Percentiles rank a stretch among this genome's conserved stretches.
These are phyloP conservation scores for Falco biarmicus DNA, from an alignment of 2,797 vertebrate genomes.

Conservation along the genomic window DNA sequence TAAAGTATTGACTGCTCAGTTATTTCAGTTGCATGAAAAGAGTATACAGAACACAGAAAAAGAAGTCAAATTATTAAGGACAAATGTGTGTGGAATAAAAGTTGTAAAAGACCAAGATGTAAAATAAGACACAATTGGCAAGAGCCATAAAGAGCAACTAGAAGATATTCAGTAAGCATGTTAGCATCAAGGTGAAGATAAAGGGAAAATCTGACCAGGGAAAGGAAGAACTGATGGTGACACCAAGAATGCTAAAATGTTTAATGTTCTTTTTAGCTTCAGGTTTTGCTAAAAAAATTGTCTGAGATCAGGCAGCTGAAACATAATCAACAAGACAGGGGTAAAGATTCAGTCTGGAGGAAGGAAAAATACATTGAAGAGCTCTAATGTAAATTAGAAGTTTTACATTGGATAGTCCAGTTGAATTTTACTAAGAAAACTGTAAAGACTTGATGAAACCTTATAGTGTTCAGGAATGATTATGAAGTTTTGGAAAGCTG, in stretches of 20 bases:
- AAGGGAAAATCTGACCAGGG: background rate
- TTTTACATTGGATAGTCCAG: background rate
- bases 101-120: background rate
- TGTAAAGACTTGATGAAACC: background rate
- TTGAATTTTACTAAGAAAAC: constrained; percentile 6
- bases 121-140: background rate
- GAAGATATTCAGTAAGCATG: background rate
- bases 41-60: background rate
- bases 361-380: background rate
- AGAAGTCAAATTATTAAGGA: background rate
- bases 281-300: background rate
- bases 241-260: background rate
- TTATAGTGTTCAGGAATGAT: background rate
- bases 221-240: background rate
- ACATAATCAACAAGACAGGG: background rate
- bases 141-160: background rate
- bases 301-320: background rate
- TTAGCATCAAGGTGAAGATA: background rate
- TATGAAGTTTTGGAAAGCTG: background rate
- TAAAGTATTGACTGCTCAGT: background rate
- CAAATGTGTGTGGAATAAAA: background rate
- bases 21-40: background rate
- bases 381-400: background rate
- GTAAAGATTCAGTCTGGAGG: background rate
- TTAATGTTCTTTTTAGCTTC: background rate